Evolutionary conservation across 2,113 vertebrate species (phyloP).

Genomic region (Bubo blakistoni): DNA sequence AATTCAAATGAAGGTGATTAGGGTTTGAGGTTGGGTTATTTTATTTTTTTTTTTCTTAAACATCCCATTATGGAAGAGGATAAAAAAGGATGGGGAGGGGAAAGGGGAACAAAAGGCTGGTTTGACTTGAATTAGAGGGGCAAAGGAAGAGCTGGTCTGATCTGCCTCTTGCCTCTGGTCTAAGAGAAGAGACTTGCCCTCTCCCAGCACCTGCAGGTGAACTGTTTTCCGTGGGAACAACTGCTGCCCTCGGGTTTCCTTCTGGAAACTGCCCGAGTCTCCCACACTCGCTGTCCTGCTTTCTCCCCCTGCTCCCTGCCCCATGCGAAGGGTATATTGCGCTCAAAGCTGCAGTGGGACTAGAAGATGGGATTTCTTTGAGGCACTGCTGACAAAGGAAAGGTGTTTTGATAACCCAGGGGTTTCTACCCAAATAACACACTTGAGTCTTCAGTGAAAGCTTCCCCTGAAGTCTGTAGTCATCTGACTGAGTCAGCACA

Average conservation of each 20-base stretch:
- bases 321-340: neutral
- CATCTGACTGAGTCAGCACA: slow-evolving; percentile 21
- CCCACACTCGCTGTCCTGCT: slow-evolving; percentile 5
- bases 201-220: slow-evolving; percentile 60
- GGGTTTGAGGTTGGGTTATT: slow-evolving; percentile 65
- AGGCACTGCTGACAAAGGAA: neutral
- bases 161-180: slow-evolving; percentile 66
- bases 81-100: slow-evolving; percentile 66
- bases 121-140: slow-evolving; percentile 61
- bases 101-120: slow-evolving; percentile 61
- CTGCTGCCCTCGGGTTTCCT: slow-evolving; percentile 45
- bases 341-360: neutral
- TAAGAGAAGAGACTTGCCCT: slow-evolving; percentile 54
- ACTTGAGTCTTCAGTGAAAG: neutral
- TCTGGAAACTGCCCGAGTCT: slow-evolving; percentile 28
- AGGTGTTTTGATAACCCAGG: neutral
- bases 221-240: slow-evolving; percentile 62
- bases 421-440: neutral
- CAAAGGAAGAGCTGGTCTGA: slow-evolving; percentile 60
- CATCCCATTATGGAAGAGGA: slow-evolving; percentile 70
- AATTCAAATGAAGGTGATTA: slow-evolving; percentile 90
- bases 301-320: neutral
- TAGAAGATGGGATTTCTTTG: neutral
- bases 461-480: slow-evolving; percentile 2
- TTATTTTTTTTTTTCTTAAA: slow-evolving; percentile 43